Percentiles rank a stretch among this genome's conserved stretches.
Conservation (phyloP, 2,113 vertebrate species). For the Gulo gulo region DNA sequence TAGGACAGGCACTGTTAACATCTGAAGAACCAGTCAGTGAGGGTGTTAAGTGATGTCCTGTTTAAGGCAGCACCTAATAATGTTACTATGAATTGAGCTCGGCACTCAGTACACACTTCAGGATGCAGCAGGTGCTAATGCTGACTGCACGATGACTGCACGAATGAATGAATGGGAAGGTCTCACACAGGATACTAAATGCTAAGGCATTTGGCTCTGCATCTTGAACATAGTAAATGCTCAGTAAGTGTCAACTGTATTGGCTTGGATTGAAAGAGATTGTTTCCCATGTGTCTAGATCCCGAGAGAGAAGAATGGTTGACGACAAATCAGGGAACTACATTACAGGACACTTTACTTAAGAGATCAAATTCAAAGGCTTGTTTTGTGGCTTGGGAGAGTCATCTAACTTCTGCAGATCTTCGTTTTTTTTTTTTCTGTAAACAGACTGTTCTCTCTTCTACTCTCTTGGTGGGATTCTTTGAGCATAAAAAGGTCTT, state of each 20-base stretch:
- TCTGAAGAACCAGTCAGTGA: background rate
- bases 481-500: background rate
- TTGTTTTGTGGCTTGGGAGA: background rate
- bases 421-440: background rate
- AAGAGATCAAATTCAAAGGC: background rate
- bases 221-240: background rate
- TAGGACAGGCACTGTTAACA: background rate
- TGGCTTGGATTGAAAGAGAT: background rate
- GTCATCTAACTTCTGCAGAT: background rate
- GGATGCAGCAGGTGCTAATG: background rate
- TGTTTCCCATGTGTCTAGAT: background rate
- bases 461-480: background rate
- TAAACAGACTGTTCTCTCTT: background rate
- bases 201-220: background rate
- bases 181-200: background rate
- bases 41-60: background rate
- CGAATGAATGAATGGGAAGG: background rate
- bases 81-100: background rate
- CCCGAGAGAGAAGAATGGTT: background rate
- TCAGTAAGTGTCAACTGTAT: background rate
- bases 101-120: background rate
- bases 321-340: background rate
- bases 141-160: background rate
- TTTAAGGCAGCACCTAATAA: background rate
- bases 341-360: background rate